Evolutionary conservation across 1,140 invertebrate species (phyloP), one percentile per base, ranked within the genome.

Genomic region (Procambarus virginalis): DNA sequence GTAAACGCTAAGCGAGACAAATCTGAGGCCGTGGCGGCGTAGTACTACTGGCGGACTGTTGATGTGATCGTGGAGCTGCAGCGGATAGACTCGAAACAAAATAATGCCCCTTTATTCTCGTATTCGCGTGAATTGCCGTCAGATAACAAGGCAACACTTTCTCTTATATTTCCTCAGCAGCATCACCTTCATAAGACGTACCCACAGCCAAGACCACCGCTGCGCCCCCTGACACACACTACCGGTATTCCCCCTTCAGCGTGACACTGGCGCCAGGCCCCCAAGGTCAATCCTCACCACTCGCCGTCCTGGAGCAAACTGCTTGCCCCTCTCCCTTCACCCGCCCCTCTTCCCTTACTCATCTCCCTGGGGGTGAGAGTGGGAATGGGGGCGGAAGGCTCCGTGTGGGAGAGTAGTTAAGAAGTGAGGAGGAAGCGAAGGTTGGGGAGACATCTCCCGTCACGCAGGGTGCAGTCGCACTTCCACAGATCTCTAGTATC

Each of bases 281-380:
- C 34, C 5, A 49, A 34, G 10, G 73, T 45, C 49, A 4, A 77
- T 46, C 78, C 78, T 51, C 86, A 68, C 78, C 60, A 60, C 77
- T 14, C 77, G 48, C 55, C n/a, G n/a, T 70, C 86, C 55, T 58
- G n/a, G n/a, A 77, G 73, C 84, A 75, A 87, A 87, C 77, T 79
- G 86, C 77, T 68, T 22, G n/a, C 46, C 73, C 9, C n/a, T 58
- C 49, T 22, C 46, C 3, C 68, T 6, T 45, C 58, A 46, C 60
- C 10, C 58, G 34, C 64, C 17, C 45, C 46, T 76, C 46, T 48
- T 8, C 78, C 55, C 85, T 70, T 45, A n/a, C 22, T 46, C 46
- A 64, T 70, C 51, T 48, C 68, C 46, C 51, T 20, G 22, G 45
- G 22, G 49, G 55, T 17, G 45, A 20, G 55, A 20, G 82, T 22